Base-by-base conservation (phyloP, 2,888 invertebrate species). In the Hydraecia micacea region DNA sequence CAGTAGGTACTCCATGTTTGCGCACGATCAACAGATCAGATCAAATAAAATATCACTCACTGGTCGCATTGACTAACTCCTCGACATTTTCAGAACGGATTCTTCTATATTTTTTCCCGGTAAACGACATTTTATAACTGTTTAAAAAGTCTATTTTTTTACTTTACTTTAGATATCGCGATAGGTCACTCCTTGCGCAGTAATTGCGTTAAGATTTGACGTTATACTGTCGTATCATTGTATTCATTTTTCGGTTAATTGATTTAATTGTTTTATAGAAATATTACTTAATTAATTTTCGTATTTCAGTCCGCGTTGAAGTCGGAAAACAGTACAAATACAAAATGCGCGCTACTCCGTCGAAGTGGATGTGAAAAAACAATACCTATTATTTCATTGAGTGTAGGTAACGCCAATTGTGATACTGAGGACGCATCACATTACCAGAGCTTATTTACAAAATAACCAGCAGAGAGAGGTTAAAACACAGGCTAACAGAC, bases 101-200 rank as follows among this genome's bases (percentile, higher is more conserved):
- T 76, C 96, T 90, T 73, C 91, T 90, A 69, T 87, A 96, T 65
- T 90, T 92, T 85, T 94, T 95, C 0, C 96, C 96, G 0, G 91
- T 94, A 85, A 95, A 95, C 80, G 93, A 93, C 95, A 95, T 95
- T 77, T 79, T 86, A 42, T 28, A 42, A 28, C n/a, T 74, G 71
- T 49, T 49, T 66, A n/a, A 52, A 60, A 42, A 76, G 11, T 76
- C 68, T 28, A 3, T 32, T 32, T 49, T 65, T 75, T 73, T 68
- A 67, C 55, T 52, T 62, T 60, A 55, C 63, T 52, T 70, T 79
- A n/a, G 39, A 71, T 70, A 52, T 67, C 46, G 32, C 32, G 15
- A 2, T 60, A 60, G 32, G 46, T 71, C 3, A 39, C 42, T 63
- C 58, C 28, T 72, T 55, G 73, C 81, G 13, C 13, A 32, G 85